These are phyloP conservation scores for Acrobasis repandana DNA, from an alignment of 2,888 invertebrate species.

Conservation along the genomic window DNA sequence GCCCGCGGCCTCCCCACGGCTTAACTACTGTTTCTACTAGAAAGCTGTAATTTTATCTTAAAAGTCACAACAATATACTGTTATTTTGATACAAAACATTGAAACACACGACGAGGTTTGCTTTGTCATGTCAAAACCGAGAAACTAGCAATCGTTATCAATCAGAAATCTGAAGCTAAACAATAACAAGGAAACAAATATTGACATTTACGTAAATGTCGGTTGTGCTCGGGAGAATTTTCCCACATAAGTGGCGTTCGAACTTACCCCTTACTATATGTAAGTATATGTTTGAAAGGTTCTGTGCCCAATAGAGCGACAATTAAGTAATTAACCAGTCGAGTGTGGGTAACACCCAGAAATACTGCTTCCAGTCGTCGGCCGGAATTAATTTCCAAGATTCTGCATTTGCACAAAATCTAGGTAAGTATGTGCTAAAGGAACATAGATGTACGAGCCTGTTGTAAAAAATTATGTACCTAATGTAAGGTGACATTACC, in stretches of 20 bases:
- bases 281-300: neutral
- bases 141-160: constrained; percentile 4
- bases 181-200: constrained; percentile 11
- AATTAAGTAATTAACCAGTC: neutral
- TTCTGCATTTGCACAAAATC: too few relatives aligned
- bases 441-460: too few relatives aligned
- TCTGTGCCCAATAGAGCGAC: neutral
- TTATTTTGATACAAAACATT: too few relatives aligned
- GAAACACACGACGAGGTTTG: too few relatives aligned
- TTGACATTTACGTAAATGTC: constrained; percentile 8
- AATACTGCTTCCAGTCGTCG: neutral
- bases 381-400: neutral
- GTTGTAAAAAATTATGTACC: too few relatives aligned
- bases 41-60: too few relatives aligned
- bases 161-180: constrained; percentile 11
- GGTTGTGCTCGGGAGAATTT: neutral
- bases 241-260: neutral
- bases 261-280: too few relatives aligned
- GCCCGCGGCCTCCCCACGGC: too few relatives aligned
- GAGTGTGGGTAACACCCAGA: neutral
- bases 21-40: too few relatives aligned
- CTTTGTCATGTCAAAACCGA: neutral
- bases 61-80: too few relatives aligned
- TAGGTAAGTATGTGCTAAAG: too few relatives aligned
- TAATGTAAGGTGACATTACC: too few relatives aligned